A percentile compares a stretch with the other conserved stretches of the same genome.
Conservation (phyloP, 2,888 invertebrate species). For the Acanthacorydalis orientalis region DNA sequence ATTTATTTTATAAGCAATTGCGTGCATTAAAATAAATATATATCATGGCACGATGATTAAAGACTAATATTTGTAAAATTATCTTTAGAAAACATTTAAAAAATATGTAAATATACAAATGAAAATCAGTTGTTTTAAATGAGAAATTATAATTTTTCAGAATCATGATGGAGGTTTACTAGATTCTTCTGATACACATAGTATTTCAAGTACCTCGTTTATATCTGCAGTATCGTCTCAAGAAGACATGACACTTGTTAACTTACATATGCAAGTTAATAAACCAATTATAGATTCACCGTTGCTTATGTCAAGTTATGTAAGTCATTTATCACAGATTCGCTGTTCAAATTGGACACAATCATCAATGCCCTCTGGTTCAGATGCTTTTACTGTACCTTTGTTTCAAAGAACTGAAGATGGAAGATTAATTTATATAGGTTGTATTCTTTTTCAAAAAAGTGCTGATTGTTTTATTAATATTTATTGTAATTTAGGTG, state of each 20-base stretch:
- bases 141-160: neutral
- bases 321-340: conserved; percentile 74
- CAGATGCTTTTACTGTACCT: conserved; percentile 63
- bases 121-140: too few relatives aligned
- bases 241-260: conserved; percentile 81
- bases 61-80: too few relatives aligned
- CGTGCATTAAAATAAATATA: too few relatives aligned
- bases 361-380: conserved; percentile 45
- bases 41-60: too few relatives aligned
- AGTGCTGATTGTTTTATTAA: neutral
- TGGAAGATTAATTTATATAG: conserved; percentile 53
- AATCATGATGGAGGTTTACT: neutral
- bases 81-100: too few relatives aligned
- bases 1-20: too few relatives aligned
- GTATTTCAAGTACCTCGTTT: conserved; percentile 69
- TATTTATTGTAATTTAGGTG: conserved; percentile 23
- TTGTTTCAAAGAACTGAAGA: conserved; percentile 64
- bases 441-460: conserved; percentile 3
- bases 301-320: conserved; percentile 85
- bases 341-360: conserved; percentile 55
- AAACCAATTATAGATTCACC: conserved; percentile 86
- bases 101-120: too few relatives aligned
- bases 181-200: conserved; percentile 58
- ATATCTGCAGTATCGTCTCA: conserved; percentile 86
- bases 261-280: conserved; percentile 87